These are phyloP conservation scores for Pseudotriccus pelzelni DNA, from an alignment of 2,797 vertebrate genomes.

Conservation along the genomic window DNA sequence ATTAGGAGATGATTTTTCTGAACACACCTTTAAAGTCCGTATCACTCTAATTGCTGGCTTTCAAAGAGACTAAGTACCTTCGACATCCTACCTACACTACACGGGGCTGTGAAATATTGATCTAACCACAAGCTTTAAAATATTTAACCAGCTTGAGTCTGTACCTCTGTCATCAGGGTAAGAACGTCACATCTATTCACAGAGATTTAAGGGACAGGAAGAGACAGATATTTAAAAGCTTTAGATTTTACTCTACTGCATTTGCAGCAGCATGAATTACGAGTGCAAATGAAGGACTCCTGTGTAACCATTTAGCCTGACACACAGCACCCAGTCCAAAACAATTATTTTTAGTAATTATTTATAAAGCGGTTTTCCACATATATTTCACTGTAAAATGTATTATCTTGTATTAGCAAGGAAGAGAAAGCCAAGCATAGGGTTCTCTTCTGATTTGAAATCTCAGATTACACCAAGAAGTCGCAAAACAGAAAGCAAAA, in stretches of 20 bases:
- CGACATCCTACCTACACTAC: background rate
- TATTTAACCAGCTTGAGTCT: constrained; percentile 26
- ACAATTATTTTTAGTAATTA: background rate
- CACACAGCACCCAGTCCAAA: background rate
- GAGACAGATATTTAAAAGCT: background rate
- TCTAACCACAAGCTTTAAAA: constrained; percentile 40
- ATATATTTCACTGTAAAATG: background rate
- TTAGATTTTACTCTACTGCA: background rate
- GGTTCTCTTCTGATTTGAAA: background rate
- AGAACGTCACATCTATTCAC: constrained; percentile 6
- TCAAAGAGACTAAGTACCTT: background rate
- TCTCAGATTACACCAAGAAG: background rate
- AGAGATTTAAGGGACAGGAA: constrained; percentile 14
- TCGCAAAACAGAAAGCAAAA: background rate
- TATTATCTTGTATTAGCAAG: background rate
- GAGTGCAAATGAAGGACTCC: background rate
- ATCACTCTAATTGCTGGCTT: constrained; percentile 12
- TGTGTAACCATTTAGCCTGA: background rate
- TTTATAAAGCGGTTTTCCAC: background rate
- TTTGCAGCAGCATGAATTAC: background rate
- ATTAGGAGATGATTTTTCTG: constrained; percentile 60
- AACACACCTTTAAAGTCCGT: background rate
- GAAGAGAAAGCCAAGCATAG: background rate
- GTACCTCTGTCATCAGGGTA: background rate
- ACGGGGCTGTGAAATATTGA: background rate